Evolutionary conservation across 2,797 vertebrate species (phyloP).

Genomic region (Megaceryle alcyon): DNA sequence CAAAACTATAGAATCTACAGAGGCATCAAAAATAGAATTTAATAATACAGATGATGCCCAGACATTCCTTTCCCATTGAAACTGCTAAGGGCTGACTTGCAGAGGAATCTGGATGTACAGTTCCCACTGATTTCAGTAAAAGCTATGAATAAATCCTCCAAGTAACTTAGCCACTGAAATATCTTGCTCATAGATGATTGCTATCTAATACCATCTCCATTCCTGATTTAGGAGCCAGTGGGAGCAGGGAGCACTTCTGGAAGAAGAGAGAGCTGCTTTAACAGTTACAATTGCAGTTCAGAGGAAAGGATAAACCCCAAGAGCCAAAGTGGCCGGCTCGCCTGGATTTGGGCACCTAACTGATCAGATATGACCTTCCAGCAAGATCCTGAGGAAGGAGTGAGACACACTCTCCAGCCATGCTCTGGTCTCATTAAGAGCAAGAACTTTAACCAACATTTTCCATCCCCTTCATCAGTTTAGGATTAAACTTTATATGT

Average conservation of each 20-base stretch:
- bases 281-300: background rate
- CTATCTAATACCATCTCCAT: background rate
- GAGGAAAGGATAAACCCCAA: background rate
- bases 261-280: background rate
- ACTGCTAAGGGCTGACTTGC: background rate
- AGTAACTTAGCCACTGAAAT: slow-evolving; percentile 18
- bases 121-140: slow-evolving; percentile 7
- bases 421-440: background rate
- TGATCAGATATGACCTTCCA: background rate
- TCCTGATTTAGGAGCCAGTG: background rate
- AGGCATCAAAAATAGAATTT: slow-evolving; percentile 39
- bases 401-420: background rate
- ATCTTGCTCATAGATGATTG: background rate
- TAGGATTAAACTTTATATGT: background rate
- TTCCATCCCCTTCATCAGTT: background rate
- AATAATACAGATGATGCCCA: slow-evolving; percentile 28
- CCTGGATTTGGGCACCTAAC: background rate
- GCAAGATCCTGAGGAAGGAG: background rate
- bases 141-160: slow-evolving; percentile 29
- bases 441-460: background rate
- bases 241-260: background rate
- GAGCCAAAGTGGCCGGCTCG: accelerated
- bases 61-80: slow-evolving; percentile 6
- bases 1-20: slow-evolving; percentile 26
- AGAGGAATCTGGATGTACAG: background rate